Conservation (phyloP, 1,140 invertebrate species). For the Meloidogyne hapla region DNA sequence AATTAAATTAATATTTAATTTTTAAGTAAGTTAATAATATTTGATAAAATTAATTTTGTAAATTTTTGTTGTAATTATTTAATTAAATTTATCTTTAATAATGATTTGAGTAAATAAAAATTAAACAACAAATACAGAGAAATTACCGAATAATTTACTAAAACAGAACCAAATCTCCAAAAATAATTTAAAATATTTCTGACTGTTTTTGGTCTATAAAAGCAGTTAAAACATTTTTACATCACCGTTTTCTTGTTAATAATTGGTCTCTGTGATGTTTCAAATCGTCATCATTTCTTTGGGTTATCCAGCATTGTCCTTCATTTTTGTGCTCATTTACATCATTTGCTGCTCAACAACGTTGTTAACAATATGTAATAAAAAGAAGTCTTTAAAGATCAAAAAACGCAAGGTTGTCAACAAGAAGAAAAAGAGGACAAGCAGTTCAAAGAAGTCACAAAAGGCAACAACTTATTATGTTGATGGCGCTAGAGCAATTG, state of each 20-base stretch:
- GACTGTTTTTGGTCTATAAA: too few species aligned
- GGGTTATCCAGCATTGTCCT: neutral
- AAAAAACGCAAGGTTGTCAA: neutral
- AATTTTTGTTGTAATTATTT: too few species aligned
- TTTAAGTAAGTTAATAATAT: too few species aligned
- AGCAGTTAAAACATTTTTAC: neutral
- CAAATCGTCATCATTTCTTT: neutral
- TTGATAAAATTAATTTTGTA: too few species aligned
- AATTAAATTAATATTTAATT: too few species aligned
- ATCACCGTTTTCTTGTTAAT: neutral
- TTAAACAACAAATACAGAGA: too few species aligned
- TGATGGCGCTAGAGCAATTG: neutral
- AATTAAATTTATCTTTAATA: too few species aligned
- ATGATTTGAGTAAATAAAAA: too few species aligned
- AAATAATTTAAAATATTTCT: too few species aligned
- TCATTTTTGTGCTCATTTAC: neutral
- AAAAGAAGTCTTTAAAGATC: neutral
- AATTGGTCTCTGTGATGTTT: neutral
- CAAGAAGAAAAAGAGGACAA: neutral
- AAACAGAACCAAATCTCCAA: too few species aligned
- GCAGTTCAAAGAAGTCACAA: neutral
- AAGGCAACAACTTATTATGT: neutral
- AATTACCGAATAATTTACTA: too few species aligned
- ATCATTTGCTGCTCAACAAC: neutral
- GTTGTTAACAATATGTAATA: neutral